phyloP scores from a whole-genome alignment of 2,888 invertebrate species.

The Meiosimyza platycephala region DNA sequence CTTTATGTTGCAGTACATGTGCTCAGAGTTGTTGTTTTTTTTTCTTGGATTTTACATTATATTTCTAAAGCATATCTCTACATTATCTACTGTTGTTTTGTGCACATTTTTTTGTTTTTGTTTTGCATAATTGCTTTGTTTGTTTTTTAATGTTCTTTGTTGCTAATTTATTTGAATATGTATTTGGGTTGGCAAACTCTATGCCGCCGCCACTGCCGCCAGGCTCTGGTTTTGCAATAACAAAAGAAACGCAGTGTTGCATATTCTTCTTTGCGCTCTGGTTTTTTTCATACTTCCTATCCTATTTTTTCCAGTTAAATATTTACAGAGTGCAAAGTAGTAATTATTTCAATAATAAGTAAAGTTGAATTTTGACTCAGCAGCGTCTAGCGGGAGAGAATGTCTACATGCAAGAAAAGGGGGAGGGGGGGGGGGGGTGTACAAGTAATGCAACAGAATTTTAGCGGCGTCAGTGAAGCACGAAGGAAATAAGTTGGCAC shows the following conservation, averaged over 20 bases:
- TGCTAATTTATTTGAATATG: constrained; percentile 32
- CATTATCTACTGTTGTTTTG: background rate
- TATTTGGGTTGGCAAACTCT: constrained; percentile 30
- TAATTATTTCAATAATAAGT: constrained; percentile 29
- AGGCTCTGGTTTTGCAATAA: too few species aligned
- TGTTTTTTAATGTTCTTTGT: background rate
- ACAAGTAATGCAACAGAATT: too few species aligned
- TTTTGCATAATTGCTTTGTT: constrained; percentile 29
- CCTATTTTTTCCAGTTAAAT: background rate
- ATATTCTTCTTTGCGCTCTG: too few species aligned
- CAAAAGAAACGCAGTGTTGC: background rate
- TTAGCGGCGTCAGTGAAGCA: too few species aligned
- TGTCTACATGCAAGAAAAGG: too few species aligned
- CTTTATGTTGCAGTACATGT: too few species aligned
- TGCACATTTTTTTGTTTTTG: background rate
- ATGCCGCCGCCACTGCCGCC: background rate
- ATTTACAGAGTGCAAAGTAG: constrained; percentile 22
- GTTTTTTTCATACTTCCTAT: background rate
- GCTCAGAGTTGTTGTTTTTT: too few species aligned
- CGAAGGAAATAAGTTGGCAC: too few species aligned
- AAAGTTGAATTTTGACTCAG: background rate
- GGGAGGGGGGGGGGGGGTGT: too few species aligned
- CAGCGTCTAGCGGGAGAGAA: background rate
- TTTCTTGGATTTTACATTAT: too few species aligned
- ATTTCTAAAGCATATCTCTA: too few species aligned